Evolutionary conservation across 2,797 vertebrate genomes (phyloP), one percentile per base, ranked within the genome.

Genomic region (Zenarchopterus dispar): DNA sequence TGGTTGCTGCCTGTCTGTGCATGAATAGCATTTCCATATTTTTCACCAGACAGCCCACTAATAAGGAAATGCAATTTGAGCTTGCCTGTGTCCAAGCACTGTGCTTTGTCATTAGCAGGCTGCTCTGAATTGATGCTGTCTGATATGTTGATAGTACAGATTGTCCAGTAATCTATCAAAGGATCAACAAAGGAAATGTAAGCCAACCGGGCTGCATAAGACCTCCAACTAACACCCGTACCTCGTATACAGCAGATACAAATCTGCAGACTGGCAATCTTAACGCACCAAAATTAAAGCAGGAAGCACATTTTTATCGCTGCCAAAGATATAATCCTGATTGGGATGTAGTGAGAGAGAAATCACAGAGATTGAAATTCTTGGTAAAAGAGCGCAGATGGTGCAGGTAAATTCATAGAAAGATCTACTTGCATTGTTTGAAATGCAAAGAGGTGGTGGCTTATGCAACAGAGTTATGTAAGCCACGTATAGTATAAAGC

Each of bases 1-100:
- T 72, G 69, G 67, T 84, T 86, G 82, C 86, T 85, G 79, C 70
- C 75, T 84, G 67, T 74, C 82, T 73, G 67, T 75, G 65, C 49
- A 69, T 84, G 76, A 85, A 89, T 87, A 80, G 73, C 1, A 87
- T 88, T 88, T 82, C 70, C 81, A 87, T 84, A 84, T 81, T 85
- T 90, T 85, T 74, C 54, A 61, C 72, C 68, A 73, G 47, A 75
- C 66, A 63, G 74, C 26, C 54, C 1, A 5, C 67, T 78, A 80
- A 85, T 88, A 77, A 82, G 68, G 50, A 81, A 81, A 86, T 67
- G 63, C 65, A 78, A 68, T 81, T 68, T 74, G 56, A 73, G 76
- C 49, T 57, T 61, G 79, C 70, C 49, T 56, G 68, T 68, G 70
- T 69, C 62, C 57, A 62, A 75, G 72, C 78, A 57, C 64, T 52